These are phyloP conservation scores for Jacana jacana DNA, from an alignment of 2,113 vertebrate species.

Conservation along the genomic window DNA sequence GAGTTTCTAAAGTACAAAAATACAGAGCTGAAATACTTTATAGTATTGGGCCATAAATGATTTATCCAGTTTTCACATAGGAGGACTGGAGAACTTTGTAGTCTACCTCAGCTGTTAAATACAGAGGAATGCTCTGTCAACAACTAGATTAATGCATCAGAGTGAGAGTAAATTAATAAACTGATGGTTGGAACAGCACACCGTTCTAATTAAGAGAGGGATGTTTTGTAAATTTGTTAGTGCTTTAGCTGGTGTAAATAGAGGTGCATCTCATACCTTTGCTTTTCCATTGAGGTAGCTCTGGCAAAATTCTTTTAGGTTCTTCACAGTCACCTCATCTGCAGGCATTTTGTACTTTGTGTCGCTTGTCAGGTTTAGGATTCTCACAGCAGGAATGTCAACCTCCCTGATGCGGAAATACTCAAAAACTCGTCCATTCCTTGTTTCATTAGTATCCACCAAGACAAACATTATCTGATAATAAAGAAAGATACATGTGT, in stretches of 20 bases:
- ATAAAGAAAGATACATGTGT: not conserved
- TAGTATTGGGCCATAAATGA: not conserved
- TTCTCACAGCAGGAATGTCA: conserved; percentile 80
- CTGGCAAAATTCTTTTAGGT: conserved; percentile 77
- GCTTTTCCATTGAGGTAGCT: conserved; percentile 81
- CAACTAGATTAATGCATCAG: not conserved
- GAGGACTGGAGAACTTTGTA: not conserved
- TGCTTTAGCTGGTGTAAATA: not conserved
- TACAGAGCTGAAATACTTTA: not conserved
- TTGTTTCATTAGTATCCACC: conserved; percentile 80
- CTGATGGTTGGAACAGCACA: not conserved
- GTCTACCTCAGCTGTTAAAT: not conserved
- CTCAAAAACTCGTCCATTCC: conserved; percentile 84
- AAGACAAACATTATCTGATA: conserved; percentile 85
- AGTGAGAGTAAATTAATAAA: not conserved
- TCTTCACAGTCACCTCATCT: conserved; percentile 74
- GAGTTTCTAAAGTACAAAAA: not conserved
- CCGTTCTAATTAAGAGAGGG: not conserved
- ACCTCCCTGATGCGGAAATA: conserved; percentile 83
- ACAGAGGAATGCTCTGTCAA: not conserved
- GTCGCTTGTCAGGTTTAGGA: conserved; percentile 84
- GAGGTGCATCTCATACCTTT: conserved; percentile 74
- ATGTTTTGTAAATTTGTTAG: not conserved
- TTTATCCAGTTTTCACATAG: not conserved
- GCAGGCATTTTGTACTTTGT: conserved; percentile 87